These are phyloP conservation scores for Dryadula phaetusa DNA, from an alignment of 2,888 invertebrate genomes.

Conservation along the genomic window DNA sequence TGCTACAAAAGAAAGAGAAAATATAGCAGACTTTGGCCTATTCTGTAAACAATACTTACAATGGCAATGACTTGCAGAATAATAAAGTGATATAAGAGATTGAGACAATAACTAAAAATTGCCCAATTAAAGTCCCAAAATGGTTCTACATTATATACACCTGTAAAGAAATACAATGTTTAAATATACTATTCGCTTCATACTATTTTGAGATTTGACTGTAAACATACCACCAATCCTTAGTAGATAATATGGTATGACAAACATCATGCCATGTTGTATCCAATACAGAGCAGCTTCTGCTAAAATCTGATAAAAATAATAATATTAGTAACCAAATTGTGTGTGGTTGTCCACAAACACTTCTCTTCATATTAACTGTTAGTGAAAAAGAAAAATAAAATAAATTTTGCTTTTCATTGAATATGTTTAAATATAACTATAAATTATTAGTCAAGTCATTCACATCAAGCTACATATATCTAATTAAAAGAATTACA, in stretches of 20 bases:
- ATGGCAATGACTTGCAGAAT: conserved; percentile 88
- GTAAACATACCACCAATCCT: conserved; percentile 83
- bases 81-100: conserved; percentile 93
- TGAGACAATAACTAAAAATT: conserved; percentile 90
- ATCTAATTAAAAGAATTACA: not conserved
- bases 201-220: conserved; percentile 1
- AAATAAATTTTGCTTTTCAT: no score
- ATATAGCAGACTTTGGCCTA: not conserved
- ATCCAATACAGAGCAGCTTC: conserved; percentile 97
- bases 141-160: conserved; percentile 92
- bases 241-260: conserved; percentile 96
- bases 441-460: no score
- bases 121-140: conserved; percentile 91
- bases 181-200: conserved; percentile 23
- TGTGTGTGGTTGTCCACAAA: no score
- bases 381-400: no score
- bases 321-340: conserved; percentile 10
- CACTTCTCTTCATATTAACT: no score
- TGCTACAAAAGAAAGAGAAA: not conserved
- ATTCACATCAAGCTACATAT: not conserved
- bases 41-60: conserved; percentile 68
- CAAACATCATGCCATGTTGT: conserved; percentile 97
- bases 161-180: conserved; percentile 77
- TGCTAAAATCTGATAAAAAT: conserved; percentile 89
- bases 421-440: not conserved